Evolutionary conservation across 2,888 invertebrate species (phyloP).

Genomic region (Liposcelis brunnea): DNA sequence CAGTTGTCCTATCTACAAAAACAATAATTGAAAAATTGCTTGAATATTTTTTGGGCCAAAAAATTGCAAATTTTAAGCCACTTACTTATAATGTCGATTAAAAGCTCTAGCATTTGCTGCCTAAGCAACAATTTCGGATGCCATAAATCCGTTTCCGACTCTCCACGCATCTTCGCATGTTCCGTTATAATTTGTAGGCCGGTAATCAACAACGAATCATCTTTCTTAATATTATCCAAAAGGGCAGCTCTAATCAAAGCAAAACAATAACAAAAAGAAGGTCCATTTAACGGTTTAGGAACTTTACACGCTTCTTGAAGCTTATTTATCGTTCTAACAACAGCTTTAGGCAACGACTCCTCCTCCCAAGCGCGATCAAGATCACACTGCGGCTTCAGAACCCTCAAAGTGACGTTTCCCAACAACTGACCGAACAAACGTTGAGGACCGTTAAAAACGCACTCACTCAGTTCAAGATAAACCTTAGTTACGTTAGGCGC

Average conservation of each 20-base stretch:
- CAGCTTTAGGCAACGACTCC: conserved; percentile 42
- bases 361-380: conserved; percentile 60
- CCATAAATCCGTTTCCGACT: conserved; percentile 33
- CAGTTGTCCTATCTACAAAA: conserved; percentile 37
- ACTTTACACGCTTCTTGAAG: conserved; percentile 29
- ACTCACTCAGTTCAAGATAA: conserved; percentile 39
- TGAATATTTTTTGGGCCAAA: not conserved
- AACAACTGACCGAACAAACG: conserved; percentile 38
- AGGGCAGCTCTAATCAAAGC: conserved; percentile 52
- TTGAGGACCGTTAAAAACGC: conserved; percentile 32
- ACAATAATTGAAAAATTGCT: conserved; percentile 2
- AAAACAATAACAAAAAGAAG: conserved; percentile 70
- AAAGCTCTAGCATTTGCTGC: conserved; percentile 59
- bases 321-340: conserved; percentile 42
- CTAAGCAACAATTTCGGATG: conserved; percentile 67
- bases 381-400: conserved; percentile 65
- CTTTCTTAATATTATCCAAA: conserved; percentile 28
- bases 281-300: conserved; percentile 38
- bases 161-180: conserved; percentile 48
- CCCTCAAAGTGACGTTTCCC: conserved; percentile 52
- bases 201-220: conserved; percentile 38
- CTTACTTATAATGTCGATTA: conserved; percentile 59
- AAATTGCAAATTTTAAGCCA: conserved; percentile 15
- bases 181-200: conserved; percentile 48
- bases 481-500: conserved; percentile 47